Conservation (phyloP, 2,888 invertebrate genomes). For the Nephrotoma guestfalica region DNA sequence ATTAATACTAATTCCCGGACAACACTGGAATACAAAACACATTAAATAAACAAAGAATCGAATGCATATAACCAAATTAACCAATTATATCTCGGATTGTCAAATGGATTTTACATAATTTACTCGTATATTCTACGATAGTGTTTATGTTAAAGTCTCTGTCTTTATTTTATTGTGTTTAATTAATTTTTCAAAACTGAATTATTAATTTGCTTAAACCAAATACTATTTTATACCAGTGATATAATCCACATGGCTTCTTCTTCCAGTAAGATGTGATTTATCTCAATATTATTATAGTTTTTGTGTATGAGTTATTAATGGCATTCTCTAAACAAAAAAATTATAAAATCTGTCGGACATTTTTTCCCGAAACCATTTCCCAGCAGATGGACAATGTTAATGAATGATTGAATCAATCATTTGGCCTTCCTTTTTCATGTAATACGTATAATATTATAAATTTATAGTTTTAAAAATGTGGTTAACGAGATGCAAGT, state of each 20-base stretch:
- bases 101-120: not conserved
- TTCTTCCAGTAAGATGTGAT: not conserved
- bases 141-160: not conserved
- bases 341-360: not conserved
- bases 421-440: not conserved
- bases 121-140: not conserved
- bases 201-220: not conserved
- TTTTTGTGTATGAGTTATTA: not conserved
- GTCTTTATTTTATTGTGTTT: too few species aligned
- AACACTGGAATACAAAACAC: too few species aligned
- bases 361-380: not conserved
- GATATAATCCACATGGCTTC: not conserved
- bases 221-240: not conserved
- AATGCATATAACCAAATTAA: too few species aligned
- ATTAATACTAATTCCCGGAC: too few species aligned
- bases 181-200: not conserved
- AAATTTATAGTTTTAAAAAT: not conserved
- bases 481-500: not conserved
- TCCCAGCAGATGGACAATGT: not conserved
- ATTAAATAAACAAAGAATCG: too few species aligned
- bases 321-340: not conserved
- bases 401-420: not conserved
- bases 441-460: not conserved
- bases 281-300: not conserved
- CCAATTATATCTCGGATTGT: not conserved